These are phyloP conservation scores for Nipponia nippon DNA, from an alignment of 2,113 vertebrate species.

Conservation along the genomic window DNA sequence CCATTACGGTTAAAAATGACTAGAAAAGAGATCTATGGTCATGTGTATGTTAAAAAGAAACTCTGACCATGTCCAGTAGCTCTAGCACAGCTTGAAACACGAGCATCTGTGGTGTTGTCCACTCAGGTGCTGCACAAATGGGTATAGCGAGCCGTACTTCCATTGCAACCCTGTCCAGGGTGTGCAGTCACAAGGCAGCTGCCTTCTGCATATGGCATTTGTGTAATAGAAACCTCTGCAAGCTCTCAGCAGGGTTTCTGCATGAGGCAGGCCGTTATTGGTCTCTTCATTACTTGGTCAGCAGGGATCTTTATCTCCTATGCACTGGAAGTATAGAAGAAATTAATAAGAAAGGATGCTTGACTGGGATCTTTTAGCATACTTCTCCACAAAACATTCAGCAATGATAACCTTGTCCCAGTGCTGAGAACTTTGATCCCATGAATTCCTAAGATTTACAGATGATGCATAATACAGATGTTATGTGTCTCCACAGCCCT, in stretches of 20 bases:
- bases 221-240: rapidly evolving
- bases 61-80: neutral
- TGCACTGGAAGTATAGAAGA: neutral
- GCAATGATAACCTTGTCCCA: neutral
- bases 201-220: neutral
- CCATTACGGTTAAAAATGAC: neutral
- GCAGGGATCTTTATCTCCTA: neutral
- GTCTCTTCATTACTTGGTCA: neutral
- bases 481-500: neutral
- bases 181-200: too few species aligned
- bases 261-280: rapidly evolving
- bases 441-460: neutral
- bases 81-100: neutral
- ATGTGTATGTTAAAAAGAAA: neutral
- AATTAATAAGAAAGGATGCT: neutral
- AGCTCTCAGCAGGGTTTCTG: neutral
- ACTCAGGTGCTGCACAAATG: neutral
- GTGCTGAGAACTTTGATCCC: neutral
- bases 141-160: neutral
- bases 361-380: neutral
- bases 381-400: neutral
- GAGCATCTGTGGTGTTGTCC: neutral
- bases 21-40: neutral
- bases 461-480: neutral
- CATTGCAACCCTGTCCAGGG: too few species aligned